Base-by-base conservation (phyloP, 2,888 invertebrate genomes). In the Caenorhabditis sp. region DNA sequence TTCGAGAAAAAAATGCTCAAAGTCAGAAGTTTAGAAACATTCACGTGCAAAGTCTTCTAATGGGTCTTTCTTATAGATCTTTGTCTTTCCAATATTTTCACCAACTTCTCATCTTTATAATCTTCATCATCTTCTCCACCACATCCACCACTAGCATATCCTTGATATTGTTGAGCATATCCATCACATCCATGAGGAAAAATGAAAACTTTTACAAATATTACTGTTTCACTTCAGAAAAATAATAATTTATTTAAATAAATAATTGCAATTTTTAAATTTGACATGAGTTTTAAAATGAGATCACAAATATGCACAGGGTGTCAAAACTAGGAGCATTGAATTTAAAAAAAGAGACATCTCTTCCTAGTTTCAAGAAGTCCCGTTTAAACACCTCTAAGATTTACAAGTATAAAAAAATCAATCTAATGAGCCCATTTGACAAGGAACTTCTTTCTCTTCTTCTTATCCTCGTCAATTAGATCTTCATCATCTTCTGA, bases 41-140 rank as follows among this genome's bases (percentile, higher is more conserved):
- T 80, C 80, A 50, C 77, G 50, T 54, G 77, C 80, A 21, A 80
- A 38, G 23, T 80, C 80, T 58, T 77, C 77, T 36, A 77, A 49
- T 12, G 77, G 77, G 56, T 79, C 77, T 50, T 74, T 74, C 57
- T 74, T 74, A 43, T 74, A 67, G 58, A 74, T 74, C 38, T 70
- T 66, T 0, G 70, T 63, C 36, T 74, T 70, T 67, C 74, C 74
- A 54, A 67, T 70, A 36, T 66, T 65, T 67, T 61, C 74, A 31
- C 52, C 64, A 17, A 66, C 67, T 53, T 77, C 75, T 53, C 74
- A 27, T 75, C 76, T n/a, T 62, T 65, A 52, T 70, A 60, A 4
- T 23, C 54, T 21, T 52, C 52, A 21, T 52, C 52, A 56, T 56
- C 17, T 62, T 10, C 63, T 27, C 63, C 36, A 49, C 63, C 67